Conservation (phyloP, 2,797 vertebrate species). For the Melanogrammus aeglefinus region DNA sequence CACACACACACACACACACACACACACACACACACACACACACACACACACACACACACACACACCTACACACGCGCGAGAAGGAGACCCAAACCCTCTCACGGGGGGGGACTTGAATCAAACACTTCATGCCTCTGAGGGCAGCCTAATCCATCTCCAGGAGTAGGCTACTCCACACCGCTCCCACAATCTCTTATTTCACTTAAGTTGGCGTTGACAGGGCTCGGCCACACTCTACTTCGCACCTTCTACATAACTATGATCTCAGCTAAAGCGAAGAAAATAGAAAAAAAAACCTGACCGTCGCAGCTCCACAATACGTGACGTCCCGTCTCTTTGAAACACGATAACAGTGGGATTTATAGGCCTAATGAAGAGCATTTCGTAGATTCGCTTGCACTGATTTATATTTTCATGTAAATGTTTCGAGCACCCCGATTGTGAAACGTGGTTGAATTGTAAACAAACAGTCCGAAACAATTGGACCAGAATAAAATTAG, state of each 20-base stretch:
- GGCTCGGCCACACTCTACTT: slow-evolving; percentile 35
- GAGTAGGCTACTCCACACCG: slow-evolving; percentile 9
- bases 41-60: too few species aligned
- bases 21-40: too few species aligned
- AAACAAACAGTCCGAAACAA: slow-evolving; percentile 1
- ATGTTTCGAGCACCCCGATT: too few species aligned
- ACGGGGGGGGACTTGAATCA: slow-evolving; percentile 31
- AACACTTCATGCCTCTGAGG: slow-evolving; percentile 22
- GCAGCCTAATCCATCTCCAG: slow-evolving; percentile 25
- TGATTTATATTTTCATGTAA: not conserved
- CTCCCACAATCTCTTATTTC: slow-evolving; percentile 57
- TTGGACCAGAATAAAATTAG: not conserved
- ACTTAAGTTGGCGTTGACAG: slow-evolving; percentile 52
- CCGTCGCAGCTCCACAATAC: slow-evolving; percentile 25
- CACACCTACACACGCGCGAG: slow-evolving; percentile 21
- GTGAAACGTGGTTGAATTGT: not conserved
- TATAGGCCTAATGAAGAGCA: slow-evolving; percentile 35
- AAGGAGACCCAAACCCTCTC: slow-evolving; percentile 30
- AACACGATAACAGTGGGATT: slow-evolving; percentile 53
- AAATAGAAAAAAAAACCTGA: slow-evolving; percentile 51
- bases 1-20: too few species aligned
- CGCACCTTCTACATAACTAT: slow-evolving; percentile 23
- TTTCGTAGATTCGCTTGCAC: not conserved
- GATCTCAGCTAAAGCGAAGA: too few species aligned
- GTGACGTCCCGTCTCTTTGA: slow-evolving; percentile 51